Evolutionary conservation across 1,140 invertebrate genomes (phyloP).

Genomic region (Gryon sp.): DNA sequence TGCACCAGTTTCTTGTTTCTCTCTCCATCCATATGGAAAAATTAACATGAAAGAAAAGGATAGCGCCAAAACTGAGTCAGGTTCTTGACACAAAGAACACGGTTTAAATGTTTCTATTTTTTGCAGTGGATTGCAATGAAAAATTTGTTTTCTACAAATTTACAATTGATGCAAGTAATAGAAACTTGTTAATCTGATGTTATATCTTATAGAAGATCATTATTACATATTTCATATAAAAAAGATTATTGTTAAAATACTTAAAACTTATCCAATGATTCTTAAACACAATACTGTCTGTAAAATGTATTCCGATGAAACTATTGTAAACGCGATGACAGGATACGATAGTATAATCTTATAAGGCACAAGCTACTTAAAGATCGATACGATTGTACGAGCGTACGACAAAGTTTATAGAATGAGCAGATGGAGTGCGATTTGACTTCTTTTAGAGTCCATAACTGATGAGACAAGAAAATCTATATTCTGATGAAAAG

Average conservation of each 20-base stretch:
- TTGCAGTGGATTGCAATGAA: no score
- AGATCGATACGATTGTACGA: constrained; percentile 34
- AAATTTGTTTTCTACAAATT: no score
- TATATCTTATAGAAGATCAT: no score
- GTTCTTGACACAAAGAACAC: no score
- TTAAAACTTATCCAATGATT: constrained; percentile 28
- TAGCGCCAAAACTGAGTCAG: no score
- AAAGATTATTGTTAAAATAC: neutral
- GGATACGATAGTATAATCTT: constrained; percentile 29
- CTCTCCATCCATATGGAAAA: no score
- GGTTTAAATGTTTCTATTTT: no score
- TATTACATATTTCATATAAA: neutral
- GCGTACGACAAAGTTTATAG: constrained; percentile 16
- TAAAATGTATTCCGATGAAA: constrained; percentile 10
- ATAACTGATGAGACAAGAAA: neutral
- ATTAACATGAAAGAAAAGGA: no score
- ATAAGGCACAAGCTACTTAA: constrained; percentile 15
- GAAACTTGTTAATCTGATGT: no score
- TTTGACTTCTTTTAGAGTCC: constrained; percentile 13
- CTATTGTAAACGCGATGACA: constrained; percentile 5
- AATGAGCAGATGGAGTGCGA: constrained; percentile 18
- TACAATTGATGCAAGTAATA: no score
- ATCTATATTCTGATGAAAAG: constrained; percentile 22
- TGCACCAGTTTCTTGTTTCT: no score
- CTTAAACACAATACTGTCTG: constrained; percentile 37